Evolutionary conservation across 2,797 vertebrate species (phyloP).

Genomic region (Jordanella pulchra): DNA sequence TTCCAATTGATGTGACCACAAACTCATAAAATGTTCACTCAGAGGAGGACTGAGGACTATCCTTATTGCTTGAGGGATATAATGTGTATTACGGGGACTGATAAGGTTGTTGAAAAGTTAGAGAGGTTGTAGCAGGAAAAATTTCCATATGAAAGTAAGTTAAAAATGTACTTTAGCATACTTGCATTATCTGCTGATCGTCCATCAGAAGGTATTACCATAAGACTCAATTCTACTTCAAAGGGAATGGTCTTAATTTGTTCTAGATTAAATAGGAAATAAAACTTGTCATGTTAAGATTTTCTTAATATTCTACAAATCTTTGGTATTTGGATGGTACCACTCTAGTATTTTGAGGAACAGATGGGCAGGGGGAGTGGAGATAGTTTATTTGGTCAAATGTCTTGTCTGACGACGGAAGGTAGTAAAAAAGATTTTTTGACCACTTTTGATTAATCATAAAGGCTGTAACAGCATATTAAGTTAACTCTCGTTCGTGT

Average conservation of each 20-base stretch:
- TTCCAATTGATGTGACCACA: conserved; percentile 42
- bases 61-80: conserved; percentile 35
- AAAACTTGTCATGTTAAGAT: neutral
- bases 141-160: conserved; percentile 34
- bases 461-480: too few relatives aligned
- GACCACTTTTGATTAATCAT: too few relatives aligned
- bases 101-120: conserved; percentile 26
- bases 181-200: conserved; percentile 30
- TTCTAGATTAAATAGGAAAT: conserved; percentile 8
- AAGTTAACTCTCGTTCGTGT: too few relatives aligned
- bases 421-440: too few relatives aligned
- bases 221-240: conserved; percentile 20
- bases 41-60: conserved; percentile 38
- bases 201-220: neutral
- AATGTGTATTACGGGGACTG: conserved; percentile 22
- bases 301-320: neutral
- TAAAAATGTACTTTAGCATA: neutral
- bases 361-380: too few relatives aligned
- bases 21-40: conserved; percentile 42
- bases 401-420: too few relatives aligned
- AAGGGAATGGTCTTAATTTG: neutral
- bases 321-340: neutral
- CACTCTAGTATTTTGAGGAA: too few relatives aligned
- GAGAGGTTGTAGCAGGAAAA: conserved; percentile 22
- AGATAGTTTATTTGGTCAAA: too few relatives aligned